phyloP scores from a whole-genome alignment of 2,797 vertebrate genomes.

The Saxicola maurus region DNA sequence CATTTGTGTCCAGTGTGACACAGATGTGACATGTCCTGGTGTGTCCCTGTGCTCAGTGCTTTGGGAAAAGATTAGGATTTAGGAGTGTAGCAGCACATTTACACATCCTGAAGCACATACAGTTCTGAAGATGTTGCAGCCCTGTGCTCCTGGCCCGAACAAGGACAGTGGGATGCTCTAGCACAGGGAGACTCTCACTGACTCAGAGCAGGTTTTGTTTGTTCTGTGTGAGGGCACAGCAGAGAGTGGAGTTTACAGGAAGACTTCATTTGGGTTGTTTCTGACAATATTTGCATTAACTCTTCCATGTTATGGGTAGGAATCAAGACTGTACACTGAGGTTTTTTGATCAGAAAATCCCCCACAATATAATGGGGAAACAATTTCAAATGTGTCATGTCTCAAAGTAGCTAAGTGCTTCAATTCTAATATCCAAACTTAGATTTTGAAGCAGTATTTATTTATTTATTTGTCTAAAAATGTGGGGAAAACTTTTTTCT shows the following conservation, averaged over 20 bases:
- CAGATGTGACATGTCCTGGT: background rate
- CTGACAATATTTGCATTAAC: background rate
- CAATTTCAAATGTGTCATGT: background rate
- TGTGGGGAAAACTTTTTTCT: background rate
- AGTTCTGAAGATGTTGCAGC: background rate
- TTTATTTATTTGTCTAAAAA: background rate
- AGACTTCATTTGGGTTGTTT: background rate
- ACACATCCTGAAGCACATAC: background rate
- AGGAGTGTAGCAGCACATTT: background rate
- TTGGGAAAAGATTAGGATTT: background rate
- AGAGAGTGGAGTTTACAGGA: background rate
- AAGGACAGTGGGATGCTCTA: background rate
- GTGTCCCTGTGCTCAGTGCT: background rate
- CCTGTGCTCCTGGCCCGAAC: background rate
- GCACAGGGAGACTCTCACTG: background rate
- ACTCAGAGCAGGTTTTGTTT: background rate
- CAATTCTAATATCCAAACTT: background rate
- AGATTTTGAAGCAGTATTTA: background rate
- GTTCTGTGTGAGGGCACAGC: background rate
- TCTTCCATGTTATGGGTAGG: no score
- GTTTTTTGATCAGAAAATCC: background rate
- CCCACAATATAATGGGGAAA: background rate
- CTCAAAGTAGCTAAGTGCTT: background rate
- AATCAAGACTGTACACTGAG: background rate
- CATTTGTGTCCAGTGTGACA: rapidly evolving